Conservation (phyloP, 2,888 invertebrate species). For the Peribatodes rhomboidaria region DNA sequence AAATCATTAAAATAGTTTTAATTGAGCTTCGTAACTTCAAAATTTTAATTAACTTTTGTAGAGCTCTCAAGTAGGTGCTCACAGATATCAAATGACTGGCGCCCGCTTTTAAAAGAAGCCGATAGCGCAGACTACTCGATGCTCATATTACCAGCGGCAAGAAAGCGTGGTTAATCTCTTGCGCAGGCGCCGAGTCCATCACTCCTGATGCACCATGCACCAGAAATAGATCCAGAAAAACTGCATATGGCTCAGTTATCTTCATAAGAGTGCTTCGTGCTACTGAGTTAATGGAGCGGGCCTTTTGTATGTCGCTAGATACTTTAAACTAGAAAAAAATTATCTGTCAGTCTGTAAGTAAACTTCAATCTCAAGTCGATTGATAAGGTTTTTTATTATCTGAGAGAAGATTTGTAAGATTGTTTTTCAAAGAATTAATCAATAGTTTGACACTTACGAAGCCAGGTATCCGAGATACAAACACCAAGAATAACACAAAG, state of each 20-base stretch:
- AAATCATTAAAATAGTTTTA: too few species aligned
- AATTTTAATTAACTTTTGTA: conserved; percentile 28
- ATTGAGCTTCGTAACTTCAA: conserved; percentile 13
- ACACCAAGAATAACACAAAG: not conserved
- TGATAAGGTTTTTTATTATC: not conserved
- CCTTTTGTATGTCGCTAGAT: conserved; percentile 45
- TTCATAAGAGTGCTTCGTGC: conserved; percentile 50
- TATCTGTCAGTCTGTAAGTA: too few species aligned
- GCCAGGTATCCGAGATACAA: not conserved
- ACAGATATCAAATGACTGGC: conserved; percentile 65
- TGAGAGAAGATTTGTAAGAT: not conserved
- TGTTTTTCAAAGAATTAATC: too few species aligned
- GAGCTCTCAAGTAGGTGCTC: conserved; percentile 50
- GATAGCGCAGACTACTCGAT: conserved; percentile 47
- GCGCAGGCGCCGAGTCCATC: conserved; percentile 66
- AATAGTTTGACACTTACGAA: too few species aligned
- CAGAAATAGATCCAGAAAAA: conserved; percentile 76
- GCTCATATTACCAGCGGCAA: conserved; percentile 15
- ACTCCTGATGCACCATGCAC: conserved; percentile 57
- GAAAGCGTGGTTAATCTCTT: conserved; percentile 61
- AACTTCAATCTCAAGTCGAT: not conserved
- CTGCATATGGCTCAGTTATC: conserved; percentile 74
- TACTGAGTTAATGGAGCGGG: conserved; percentile 54
- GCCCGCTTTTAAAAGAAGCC: conserved; percentile 61
- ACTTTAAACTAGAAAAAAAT: conserved; percentile 13